These are phyloP conservation scores for Lichenostomus cassidix DNA, from an alignment of 2,113 vertebrate species.

Conservation along the genomic window DNA sequence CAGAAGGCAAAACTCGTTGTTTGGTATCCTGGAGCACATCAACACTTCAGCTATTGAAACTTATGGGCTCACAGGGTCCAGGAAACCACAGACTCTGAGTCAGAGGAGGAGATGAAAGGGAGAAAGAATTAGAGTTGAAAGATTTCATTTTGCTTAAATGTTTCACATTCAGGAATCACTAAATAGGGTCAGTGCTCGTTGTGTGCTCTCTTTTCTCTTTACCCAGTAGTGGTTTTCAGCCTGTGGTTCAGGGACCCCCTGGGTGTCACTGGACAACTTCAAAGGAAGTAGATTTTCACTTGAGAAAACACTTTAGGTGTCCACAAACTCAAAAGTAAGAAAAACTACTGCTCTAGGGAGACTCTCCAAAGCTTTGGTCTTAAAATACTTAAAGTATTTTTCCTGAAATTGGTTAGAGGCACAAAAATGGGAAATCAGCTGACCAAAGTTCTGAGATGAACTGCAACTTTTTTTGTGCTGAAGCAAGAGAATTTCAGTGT, in stretches of 20 bases:
- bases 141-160: conserved; percentile 2
- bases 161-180: not conserved
- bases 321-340: not conserved
- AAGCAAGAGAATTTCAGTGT: not conserved
- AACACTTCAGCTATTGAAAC: not conserved
- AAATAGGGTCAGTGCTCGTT: not conserved
- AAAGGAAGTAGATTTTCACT: not conserved
- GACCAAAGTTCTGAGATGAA: not conserved
- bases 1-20: not conserved
- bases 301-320: not conserved
- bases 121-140: conserved; percentile 1
- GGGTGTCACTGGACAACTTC: not conserved
- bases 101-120: conserved; percentile 33
- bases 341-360: not conserved
- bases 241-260: not conserved
- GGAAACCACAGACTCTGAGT: conserved; percentile 49
- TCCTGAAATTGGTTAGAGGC: not conserved
- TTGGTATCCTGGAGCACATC: conserved; percentile 28
- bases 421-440: not conserved
- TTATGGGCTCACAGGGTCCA: not conserved
- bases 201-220: not conserved
- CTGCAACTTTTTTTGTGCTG: not conserved
- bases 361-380: not conserved
- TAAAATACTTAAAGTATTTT: not conserved
- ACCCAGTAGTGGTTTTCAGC: not conserved